phyloP scores from a whole-genome alignment of 2,797 vertebrate species.

The Anguilla obscura region DNA sequence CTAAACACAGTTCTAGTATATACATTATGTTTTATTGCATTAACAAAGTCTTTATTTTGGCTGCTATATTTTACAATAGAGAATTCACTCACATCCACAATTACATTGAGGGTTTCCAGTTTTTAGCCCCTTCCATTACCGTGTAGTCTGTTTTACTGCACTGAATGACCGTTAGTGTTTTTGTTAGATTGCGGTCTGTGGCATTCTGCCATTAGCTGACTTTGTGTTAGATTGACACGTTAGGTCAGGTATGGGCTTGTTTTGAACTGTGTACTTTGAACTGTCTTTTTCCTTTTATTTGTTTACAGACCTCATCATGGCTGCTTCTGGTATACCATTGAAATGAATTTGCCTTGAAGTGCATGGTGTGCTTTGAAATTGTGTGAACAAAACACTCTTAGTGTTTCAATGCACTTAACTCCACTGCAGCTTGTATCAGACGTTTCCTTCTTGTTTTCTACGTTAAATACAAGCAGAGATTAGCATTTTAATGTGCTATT shows the following conservation, averaged over 20 bases:
- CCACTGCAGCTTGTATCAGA: background rate
- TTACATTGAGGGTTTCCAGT: too few relatives aligned
- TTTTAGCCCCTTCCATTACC: too few relatives aligned
- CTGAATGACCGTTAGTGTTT: too few relatives aligned
- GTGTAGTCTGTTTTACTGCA: too few relatives aligned
- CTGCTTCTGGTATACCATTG: conserved; percentile 46
- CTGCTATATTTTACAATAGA: background rate
- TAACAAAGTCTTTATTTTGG: background rate
- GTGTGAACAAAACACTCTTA: background rate
- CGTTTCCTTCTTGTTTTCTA: background rate
- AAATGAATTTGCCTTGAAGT: conserved; percentile 21
- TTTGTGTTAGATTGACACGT: background rate
- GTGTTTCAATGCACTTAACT: background rate
- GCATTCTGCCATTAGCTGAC: background rate
- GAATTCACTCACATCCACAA: too few relatives aligned
- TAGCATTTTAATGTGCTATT: background rate
- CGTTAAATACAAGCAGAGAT: background rate
- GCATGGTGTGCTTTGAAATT: conserved; percentile 39
- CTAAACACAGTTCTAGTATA: too few relatives aligned
- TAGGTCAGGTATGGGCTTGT: background rate
- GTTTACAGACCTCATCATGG: conserved; percentile 48
- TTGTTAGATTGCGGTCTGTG: background rate
- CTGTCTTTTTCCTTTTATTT: conserved; percentile 15
- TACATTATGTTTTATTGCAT: too few relatives aligned
- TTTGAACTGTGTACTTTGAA: background rate